Evolutionary conservation across 35 echinoderm and acorn worm genomes (phyloP), one percentile per base, ranked within the genome.

Genomic region (Stichopus chloronotus): DNA sequence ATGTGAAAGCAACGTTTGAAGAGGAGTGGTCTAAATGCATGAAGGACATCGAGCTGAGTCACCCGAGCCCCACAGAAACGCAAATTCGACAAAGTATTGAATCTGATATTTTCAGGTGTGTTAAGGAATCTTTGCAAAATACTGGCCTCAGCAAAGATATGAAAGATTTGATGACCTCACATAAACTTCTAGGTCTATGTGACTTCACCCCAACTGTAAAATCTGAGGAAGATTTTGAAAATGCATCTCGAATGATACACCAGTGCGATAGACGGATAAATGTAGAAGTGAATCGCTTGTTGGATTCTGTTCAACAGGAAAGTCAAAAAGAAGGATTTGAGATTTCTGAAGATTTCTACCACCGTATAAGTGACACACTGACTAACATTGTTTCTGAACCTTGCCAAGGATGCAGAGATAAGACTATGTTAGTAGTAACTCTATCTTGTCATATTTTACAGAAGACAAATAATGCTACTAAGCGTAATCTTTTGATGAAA

Each of bases 81-180:
- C 19, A 88, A 60, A 88, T 88, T 9, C 19, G 4, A 71, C 5
- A 13, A 11, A 12, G 23, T 9, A 88, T 88, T 52, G 59, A 88
- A 63, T 61, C 5, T 65, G 87, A 88, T 6, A 72, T 88, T 4
- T 61, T 4, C 20, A 88, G 19, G 14, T 88, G 87, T 63, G 59
- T 88, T 25, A 58, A 61, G 59, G 87, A 88, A 88, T 24, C 61
- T 25, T n/a, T 88, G 8, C 60, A 88, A 65, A 88, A 69, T 72
- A 88, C 87, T 6, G 52, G 52, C 87, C 59, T 88, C 0, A 88
- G 87, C 25, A 88, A 71, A 13, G 87, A 88, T 8, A 88, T 88
- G 87, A 88, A 88, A 71, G 87, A 88, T 4, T 63, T 88, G 56
- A 9, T 88, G 23, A 69, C 1, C 7, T 43, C 87, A 58, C 87